Evolutionary conservation across 2,113 vertebrate species (phyloP).

Genomic region (Phaethon lepturus): DNA sequence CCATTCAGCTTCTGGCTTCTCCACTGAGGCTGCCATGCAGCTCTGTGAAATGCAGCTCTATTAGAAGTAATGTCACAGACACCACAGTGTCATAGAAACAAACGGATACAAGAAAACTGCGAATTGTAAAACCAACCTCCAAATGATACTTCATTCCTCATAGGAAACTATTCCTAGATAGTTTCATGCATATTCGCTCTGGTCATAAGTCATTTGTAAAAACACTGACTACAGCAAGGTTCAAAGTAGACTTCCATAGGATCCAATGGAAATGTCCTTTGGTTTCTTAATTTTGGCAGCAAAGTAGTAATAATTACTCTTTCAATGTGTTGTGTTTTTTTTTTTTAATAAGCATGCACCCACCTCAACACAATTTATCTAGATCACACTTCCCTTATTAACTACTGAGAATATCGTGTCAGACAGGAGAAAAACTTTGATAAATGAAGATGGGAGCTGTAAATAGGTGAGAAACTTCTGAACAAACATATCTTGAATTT

Average conservation of each 20-base stretch:
- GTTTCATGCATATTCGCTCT: background rate
- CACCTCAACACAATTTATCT: background rate
- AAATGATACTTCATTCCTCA: background rate
- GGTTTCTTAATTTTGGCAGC: background rate
- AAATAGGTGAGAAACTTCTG: background rate
- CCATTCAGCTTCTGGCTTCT: background rate
- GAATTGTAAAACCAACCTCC: background rate
- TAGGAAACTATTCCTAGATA: background rate
- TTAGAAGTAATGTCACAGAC: background rate
- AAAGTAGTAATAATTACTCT: background rate
- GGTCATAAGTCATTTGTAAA: background rate
- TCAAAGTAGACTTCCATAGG: background rate
- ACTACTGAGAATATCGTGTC: background rate
- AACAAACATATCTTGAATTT: background rate
- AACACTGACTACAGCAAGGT: background rate
- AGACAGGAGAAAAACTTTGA: background rate
- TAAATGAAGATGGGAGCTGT: background rate
- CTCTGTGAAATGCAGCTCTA: background rate
- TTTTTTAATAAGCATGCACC: background rate
- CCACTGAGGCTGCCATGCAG: background rate
- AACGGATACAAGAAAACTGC: background rate
- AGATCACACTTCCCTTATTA: background rate
- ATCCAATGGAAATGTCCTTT: background rate
- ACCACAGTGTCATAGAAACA: background rate
- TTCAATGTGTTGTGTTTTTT: background rate